These are phyloP conservation scores for Crocidura indochinensis DNA, from an alignment of 2,797 vertebrate genomes.

Conservation along the genomic window DNA sequence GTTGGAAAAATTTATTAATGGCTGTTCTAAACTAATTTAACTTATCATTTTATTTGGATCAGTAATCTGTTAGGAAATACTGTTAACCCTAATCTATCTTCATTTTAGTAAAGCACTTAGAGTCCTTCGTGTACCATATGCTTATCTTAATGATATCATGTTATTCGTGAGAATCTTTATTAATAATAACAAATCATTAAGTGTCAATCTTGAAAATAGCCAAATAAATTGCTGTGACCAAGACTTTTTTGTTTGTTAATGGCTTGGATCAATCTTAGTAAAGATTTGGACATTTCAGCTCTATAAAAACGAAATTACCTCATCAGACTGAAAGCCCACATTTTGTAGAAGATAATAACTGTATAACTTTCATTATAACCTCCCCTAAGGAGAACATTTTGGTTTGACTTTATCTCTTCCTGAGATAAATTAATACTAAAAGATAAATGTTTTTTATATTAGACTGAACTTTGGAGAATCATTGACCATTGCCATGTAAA, in stretches of 20 bases:
- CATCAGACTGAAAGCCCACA: constrained; percentile 6
- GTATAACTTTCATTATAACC: constrained; percentile 29
- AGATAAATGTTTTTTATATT: constrained; percentile 32
- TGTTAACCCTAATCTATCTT: constrained; percentile 24
- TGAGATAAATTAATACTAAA: constrained; percentile 51
- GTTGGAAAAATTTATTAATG: constrained; percentile 11
- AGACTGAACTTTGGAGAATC: constrained; percentile 1
- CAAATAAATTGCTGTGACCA: background rate
- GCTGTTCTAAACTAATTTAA: constrained; percentile 39
- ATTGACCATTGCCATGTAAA: background rate
- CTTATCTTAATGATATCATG: constrained; percentile 1
- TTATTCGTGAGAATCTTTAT: constrained; percentile 19
- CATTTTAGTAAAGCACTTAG: constrained; percentile 37
- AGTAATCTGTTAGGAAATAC: constrained; percentile 51
- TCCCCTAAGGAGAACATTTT: constrained; percentile 54
- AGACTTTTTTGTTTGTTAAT: constrained; percentile 15
- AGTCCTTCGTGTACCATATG: background rate
- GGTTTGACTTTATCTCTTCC: constrained; percentile 49
- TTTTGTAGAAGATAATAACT: constrained; percentile 60
- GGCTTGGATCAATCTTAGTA: constrained; percentile 18
- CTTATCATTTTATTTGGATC: constrained; percentile 23
- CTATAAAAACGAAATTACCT: constrained; percentile 12
- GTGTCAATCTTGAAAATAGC: background rate
- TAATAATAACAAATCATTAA: constrained; percentile 15
- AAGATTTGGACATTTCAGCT: constrained; percentile 4